These are phyloP conservation scores for Erebia epiphron DNA, from an alignment of 2,888 invertebrate species.

Conservation along the genomic window DNA sequence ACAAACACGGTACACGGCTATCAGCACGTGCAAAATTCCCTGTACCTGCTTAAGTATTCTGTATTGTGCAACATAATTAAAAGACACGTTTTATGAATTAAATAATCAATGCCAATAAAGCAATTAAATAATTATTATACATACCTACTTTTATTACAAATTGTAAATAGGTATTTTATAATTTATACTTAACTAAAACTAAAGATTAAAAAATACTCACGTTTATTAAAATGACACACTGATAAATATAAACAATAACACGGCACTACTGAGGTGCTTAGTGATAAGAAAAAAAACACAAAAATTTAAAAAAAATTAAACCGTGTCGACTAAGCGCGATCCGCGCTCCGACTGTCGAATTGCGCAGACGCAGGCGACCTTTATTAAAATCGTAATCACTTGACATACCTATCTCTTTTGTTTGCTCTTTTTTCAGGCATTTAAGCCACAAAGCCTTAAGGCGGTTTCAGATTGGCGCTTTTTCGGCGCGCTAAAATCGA, in stretches of 20 bases:
- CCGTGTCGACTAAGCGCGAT: constrained; percentile 35
- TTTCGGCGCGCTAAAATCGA: no score
- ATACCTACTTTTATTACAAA: no score
- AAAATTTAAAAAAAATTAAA: constrained; percentile 3
- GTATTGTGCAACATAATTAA: no score
- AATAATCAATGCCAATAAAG: neutral
- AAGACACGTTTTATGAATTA: no score
- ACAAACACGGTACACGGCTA: no score
- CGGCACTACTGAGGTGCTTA: neutral
- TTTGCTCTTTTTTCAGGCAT: constrained; percentile 11
- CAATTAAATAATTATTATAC: neutral
- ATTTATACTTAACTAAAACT: neutral
- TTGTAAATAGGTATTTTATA: no score
- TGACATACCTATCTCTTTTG: constrained; percentile 11
- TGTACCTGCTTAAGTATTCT: no score
- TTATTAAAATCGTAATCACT: constrained; percentile 28
- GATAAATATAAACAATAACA: constrained; percentile 5
- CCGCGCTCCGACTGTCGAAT: constrained; percentile 38
- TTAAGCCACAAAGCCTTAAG: neutral
- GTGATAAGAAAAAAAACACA: constrained; percentile 5
- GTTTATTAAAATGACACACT: neutral
- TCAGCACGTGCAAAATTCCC: no score
- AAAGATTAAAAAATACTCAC: constrained; percentile 10
- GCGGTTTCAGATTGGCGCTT: no score
- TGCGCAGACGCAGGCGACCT: constrained; percentile 36